Conservation (phyloP, 2,797 vertebrate genomes). For the Mastacembelus armatus region DNA sequence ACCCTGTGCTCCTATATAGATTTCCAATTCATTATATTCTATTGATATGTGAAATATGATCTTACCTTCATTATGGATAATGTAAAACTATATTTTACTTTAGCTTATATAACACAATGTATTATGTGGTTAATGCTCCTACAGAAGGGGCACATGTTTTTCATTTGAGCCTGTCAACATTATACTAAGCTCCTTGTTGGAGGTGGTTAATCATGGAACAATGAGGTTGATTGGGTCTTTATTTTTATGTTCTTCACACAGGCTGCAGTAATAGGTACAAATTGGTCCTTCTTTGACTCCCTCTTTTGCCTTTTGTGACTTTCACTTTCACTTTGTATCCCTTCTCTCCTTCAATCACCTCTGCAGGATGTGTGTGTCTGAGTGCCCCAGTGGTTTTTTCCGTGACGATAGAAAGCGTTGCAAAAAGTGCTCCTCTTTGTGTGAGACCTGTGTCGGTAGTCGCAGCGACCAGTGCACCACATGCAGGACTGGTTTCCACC, state of each 20-base stretch:
- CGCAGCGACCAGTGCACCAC: conserved; percentile 94
- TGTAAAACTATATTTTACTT: conserved; percentile 7
- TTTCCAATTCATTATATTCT: conserved; percentile 6
- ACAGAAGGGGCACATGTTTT: conserved; percentile 8
- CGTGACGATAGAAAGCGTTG: conserved; percentile 96
- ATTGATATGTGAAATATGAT: not conserved
- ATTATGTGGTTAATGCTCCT: not conserved
- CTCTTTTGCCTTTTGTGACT: not conserved
- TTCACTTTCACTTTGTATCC: conserved; percentile 15
- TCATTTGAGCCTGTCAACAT: conserved; percentile 28
- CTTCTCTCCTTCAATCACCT: conserved; percentile 12
- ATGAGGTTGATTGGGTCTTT: not conserved
- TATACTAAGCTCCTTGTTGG: conserved; percentile 3
- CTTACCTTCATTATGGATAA: not conserved
- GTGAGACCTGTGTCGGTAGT: conserved; percentile 94
- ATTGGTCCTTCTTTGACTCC: not conserved
- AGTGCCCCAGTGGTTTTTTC: conserved; percentile 96
- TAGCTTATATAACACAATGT: not conserved
- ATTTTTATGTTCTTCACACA: conserved; percentile 5
- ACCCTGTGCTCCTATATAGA: not conserved
- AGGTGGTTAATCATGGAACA: conserved; percentile 11
- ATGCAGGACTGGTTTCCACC: conserved; percentile 92
- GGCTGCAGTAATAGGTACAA: not conserved
- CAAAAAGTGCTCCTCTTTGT: conserved; percentile 94
- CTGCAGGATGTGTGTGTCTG: conserved; percentile 92